Evolutionary conservation across 1,140 invertebrate genomes (phyloP), one percentile per base, ranked within the genome.

Genomic region (Pristionchus pacificus): DNA sequence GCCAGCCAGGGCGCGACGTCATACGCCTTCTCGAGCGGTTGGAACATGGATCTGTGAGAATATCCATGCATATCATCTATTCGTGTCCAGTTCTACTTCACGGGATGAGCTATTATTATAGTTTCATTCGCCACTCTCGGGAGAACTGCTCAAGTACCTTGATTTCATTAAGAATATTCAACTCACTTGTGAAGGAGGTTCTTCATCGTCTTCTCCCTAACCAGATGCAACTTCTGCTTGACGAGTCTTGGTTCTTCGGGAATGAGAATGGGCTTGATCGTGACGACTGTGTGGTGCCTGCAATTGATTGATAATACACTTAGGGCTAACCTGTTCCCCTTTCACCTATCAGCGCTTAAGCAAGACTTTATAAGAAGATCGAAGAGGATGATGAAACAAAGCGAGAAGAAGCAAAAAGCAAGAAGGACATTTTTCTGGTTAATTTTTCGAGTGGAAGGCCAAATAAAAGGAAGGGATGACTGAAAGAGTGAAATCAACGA

Each of bases 211-310:
- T 82, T 82, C 67, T 82, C 80, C 19, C 72, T 60, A 10, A 81
- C 79, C 57, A 81, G 55, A 61, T 81, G 79, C 25, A 81, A 38
- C 49, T 79, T 74, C 10, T 81, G 79, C 38, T 77, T 77, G 0
- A 83, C 80, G 2, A 82, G 68, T 70, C 82, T 60, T 10, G 80
- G 80, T 33, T 83, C 81, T 68, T 82, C 80, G n/a, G 80, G 80
- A 62, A 82, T 83, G n/a, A 82, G 63, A 61, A 82, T 76, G 2
- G 81, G 80, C 64, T 82, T 82, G 49, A 82, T 75, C 1, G 80
- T 82, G 55, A 78, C 76, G 31, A 74, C 73, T 68, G 77, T 79
- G 62, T 82, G 80, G 71, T 82, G 81, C 30, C 71, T 13, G 29
- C 24, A 57, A 57, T 57, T 19, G 55, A 57, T 57, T 24, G 24